These are phyloP conservation scores for Saxidomus purpurata DNA, from an alignment of 1,140 invertebrate genomes.

Conservation along the genomic window DNA sequence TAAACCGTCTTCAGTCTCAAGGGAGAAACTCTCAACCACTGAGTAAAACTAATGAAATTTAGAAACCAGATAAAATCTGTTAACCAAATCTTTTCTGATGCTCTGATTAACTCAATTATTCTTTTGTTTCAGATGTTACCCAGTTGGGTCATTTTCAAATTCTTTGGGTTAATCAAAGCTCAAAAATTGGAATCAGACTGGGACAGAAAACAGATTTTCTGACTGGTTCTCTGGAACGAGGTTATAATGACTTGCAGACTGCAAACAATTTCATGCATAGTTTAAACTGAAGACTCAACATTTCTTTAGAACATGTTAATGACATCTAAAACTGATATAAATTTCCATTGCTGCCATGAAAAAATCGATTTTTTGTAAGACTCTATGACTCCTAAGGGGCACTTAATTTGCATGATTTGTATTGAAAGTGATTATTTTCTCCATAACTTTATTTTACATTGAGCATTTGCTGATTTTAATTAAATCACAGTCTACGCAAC, in stretches of 20 bases:
- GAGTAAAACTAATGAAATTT: neutral
- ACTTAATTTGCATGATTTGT: too few species aligned
- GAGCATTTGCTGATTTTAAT: too few species aligned
- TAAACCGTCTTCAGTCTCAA: too few species aligned
- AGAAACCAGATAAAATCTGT: neutral
- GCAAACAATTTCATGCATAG: neutral
- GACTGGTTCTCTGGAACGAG: neutral
- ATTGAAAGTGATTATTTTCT: too few species aligned
- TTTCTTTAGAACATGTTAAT: too few species aligned
- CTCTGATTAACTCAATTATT: neutral
- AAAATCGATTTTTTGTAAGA: too few species aligned
- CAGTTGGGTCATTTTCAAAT: neutral
- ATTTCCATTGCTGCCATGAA: too few species aligned
- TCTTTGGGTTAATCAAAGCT: neutral
- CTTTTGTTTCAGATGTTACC: slow-evolving; percentile 4
- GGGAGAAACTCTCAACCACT: too few species aligned
- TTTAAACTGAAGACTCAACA: neutral
- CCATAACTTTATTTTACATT: too few species aligned
- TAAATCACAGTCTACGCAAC: too few species aligned
- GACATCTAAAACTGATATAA: too few species aligned
- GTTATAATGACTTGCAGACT: slow-evolving; percentile 11
- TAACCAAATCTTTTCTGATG: neutral
- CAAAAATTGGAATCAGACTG: neutral
- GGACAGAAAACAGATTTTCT: neutral
- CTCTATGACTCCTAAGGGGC: too few species aligned